Evolutionary conservation across 2,113 vertebrate species (phyloP).

Genomic region (Sturnus vulgaris): DNA sequence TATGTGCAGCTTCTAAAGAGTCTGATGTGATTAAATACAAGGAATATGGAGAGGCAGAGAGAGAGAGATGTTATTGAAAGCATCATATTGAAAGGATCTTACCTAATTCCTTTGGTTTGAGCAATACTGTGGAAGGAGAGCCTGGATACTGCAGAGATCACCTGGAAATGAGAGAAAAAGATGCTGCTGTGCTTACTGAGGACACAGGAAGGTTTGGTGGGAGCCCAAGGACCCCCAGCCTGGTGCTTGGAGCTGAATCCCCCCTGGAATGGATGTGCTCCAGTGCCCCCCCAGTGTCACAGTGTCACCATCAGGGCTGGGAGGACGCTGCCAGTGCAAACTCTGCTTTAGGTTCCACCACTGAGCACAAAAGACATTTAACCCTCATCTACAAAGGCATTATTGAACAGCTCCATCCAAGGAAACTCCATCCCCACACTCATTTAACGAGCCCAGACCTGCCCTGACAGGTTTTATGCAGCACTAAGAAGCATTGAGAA

Average conservation of each 20-base stretch:
- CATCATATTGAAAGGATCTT: conserved; percentile 16
- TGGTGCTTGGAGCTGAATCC: background rate
- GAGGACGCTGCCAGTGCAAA: background rate
- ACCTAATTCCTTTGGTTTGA: conserved; percentile 96
- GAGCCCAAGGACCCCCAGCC: background rate
- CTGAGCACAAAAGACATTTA: background rate
- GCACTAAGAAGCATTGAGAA: background rate
- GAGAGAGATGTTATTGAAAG: background rate
- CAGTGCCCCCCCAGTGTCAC: background rate
- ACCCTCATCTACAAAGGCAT: background rate
- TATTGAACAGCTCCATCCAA: accelerated
- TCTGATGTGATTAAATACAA: background rate
- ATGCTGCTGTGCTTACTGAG: background rate
- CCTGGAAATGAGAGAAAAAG: conserved; percentile 75
- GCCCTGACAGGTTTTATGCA: background rate
- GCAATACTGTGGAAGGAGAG: conserved; percentile 92
- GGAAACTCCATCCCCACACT: background rate
- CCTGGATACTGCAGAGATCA: conserved; percentile 91
- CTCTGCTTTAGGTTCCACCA: background rate
- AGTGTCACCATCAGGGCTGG: background rate
- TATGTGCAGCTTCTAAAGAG: background rate
- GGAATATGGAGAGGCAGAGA: background rate
- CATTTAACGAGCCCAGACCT: background rate
- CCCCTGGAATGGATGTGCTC: background rate
- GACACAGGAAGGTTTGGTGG: background rate